These are phyloP conservation scores for Trematocara stigmaticum DNA, from an alignment of 2,113 vertebrate genomes.

Conservation along the genomic window DNA sequence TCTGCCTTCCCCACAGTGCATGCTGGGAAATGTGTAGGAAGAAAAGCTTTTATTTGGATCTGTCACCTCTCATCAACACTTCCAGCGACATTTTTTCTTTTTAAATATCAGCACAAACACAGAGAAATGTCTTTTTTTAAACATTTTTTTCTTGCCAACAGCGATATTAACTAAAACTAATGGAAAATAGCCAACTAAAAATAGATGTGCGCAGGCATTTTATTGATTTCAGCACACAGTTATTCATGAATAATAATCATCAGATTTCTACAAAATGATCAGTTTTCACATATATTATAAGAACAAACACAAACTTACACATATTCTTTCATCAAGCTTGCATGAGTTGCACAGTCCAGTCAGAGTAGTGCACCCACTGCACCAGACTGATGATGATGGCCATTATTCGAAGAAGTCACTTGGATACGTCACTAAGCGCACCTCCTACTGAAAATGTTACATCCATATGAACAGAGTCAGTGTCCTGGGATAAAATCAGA, in stretches of 20 bases:
- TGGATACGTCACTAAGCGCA: not conserved
- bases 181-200: not conserved
- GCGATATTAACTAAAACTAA: not conserved
- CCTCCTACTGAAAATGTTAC: fast-evolving
- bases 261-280: not conserved
- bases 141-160: not conserved
- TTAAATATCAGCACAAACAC: not conserved
- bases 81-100: not conserved
- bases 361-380: not conserved
- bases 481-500: not conserved
- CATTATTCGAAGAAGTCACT: not conserved
- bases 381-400: not conserved
- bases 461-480: not conserved
- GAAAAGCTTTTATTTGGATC: not conserved
- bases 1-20: not conserved
- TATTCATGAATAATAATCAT: not conserved
- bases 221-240: not conserved
- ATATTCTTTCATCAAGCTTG: not conserved
- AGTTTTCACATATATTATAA: not conserved
- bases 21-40: not conserved
- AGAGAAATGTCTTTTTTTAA: not conserved
- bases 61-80: not conserved
- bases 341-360: not conserved
- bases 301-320: not conserved
- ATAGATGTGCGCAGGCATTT: not conserved